Base-by-base conservation (phyloP, 1,140 invertebrate species). In the Anoplolepis gracilipes region DNA sequence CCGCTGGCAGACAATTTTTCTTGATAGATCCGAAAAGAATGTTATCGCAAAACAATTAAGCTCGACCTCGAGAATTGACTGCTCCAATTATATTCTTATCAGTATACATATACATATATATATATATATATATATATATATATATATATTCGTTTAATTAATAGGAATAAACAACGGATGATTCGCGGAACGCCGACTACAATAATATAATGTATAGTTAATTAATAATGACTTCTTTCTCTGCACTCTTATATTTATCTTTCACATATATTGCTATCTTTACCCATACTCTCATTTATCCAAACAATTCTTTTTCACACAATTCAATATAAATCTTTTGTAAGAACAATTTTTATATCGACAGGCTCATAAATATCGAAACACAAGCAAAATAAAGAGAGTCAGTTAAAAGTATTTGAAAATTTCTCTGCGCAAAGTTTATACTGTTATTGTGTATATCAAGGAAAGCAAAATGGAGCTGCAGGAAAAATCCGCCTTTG, bases 401-500 rank as follows among this genome's bases (percentile, higher is more conserved):
- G 36, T 55, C n/a, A 53, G 19, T 49, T 78, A 33, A 22, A 57
- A 64, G 19, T 22, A 25, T 22, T 25, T 46, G 42, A 77, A 64
- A 13, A 4, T 28, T 49, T 33, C n/a, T 11, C 5, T 11, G 10
- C 25, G 4, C 11, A 28, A 46, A 46, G 42, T 46, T 64, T 76
- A 61, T n/a, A 22, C 16, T 67, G 10, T 42, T 57, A 46, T 46
- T 2, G 11, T 42, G 13, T 39, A 46, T 8, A 16, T 70, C 13
- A 11, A 72, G 57, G 13, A 59, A 6, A n/a, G 57, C 13, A 39
- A 57, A 28, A 82, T 82, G 78, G 30, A 70, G 16, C 33, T 72
- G 30, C 65, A 57, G 2, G 78, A 82, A 82, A 82, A 82, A 33
- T 33, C 1, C 11, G 7, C 22, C 1, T 72, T 82, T 30, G 53